These are phyloP conservation scores for Ctenopoma kingsleyae DNA, from an alignment of 2,797 vertebrate genomes.

Conservation along the genomic window DNA sequence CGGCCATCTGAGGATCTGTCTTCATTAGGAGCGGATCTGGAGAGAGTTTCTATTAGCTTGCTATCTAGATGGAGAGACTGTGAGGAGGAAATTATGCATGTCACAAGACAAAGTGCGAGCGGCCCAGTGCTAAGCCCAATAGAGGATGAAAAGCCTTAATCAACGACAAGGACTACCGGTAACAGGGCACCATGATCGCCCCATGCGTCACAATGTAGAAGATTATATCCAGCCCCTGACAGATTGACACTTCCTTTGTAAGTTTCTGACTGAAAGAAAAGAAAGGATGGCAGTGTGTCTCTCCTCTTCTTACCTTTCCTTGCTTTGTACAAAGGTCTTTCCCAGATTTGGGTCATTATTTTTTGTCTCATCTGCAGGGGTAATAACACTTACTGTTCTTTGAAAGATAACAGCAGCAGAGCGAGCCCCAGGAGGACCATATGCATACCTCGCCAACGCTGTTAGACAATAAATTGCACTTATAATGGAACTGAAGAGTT, in stretches of 20 bases:
- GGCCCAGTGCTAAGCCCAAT: conserved; percentile 56
- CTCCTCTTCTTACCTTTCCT: conserved; percentile 19
- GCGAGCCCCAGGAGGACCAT: conserved; percentile 34
- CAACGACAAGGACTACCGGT: conserved; percentile 67
- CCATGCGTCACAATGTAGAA: conserved; percentile 54
- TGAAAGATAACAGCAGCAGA: conserved; percentile 49
- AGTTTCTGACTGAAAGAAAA: conserved; percentile 36
- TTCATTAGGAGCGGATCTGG: conserved; percentile 81
- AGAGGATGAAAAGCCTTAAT: conserved; percentile 80
- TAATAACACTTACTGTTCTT: conserved; percentile 55
- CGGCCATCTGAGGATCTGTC: conserved; percentile 78
- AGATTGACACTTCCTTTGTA: conserved; percentile 59
- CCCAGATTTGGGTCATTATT: conserved; percentile 53
- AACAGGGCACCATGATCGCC: conserved; percentile 67
- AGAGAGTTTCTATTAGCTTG: conserved; percentile 80
- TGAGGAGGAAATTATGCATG: conserved; percentile 77
- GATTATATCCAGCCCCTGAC: conserved; percentile 68
- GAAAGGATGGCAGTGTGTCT: conserved; percentile 17
- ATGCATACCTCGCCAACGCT: conserved; percentile 17
- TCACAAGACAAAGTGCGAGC: conserved; percentile 73
- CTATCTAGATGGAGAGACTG: conserved; percentile 78
- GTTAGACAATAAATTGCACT: conserved; percentile 31
- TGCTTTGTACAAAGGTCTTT: conserved; percentile 41
- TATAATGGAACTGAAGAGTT: conserved; percentile 24
- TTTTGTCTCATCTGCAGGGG: conserved; percentile 46